Percentiles rank a stretch among this genome's conserved stretches.
Evolutionary conservation across 2,888 invertebrate species (phyloP).

Genomic region (Peribatodes rhomboidaria): DNA sequence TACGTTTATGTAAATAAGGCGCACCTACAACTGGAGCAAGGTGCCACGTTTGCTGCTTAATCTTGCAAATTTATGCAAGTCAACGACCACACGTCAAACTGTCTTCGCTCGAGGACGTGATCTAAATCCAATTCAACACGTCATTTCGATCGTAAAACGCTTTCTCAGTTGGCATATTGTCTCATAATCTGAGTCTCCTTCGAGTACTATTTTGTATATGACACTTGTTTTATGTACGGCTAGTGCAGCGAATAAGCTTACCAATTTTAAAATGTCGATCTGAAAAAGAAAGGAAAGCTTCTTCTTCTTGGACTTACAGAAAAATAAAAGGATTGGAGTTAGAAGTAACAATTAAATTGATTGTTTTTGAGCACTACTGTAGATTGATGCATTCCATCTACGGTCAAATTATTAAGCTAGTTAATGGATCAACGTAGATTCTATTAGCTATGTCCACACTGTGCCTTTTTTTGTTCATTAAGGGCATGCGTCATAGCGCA

Average conservation of each 20-base stretch:
- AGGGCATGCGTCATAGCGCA: no score
- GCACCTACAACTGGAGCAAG: conserved; percentile 56
- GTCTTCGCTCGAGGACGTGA: conserved; percentile 80
- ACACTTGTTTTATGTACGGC: conserved; percentile 19
- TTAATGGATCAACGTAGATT: no score
- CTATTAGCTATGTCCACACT: no score
- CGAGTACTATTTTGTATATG: conserved; percentile 40
- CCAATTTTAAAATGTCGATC: not conserved
- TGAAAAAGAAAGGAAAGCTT: no score
- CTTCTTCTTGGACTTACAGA: no score
- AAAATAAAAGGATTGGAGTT: no score
- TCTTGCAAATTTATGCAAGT: conserved; percentile 86
- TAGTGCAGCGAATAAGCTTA: conserved; percentile 2
- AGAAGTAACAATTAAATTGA: no score
- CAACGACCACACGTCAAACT: conserved; percentile 82
- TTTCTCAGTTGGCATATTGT: conserved; percentile 81
- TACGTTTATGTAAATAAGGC: conserved; percentile 78
- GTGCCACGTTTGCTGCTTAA: conserved; percentile 70
- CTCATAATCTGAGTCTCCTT: conserved; percentile 69
- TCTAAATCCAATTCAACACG: conserved; percentile 82
- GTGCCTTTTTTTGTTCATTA: no score
- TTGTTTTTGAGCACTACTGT: no score
- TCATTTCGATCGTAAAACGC: conserved; percentile 81
- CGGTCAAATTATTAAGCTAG: no score
- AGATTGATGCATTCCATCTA: no score